Evolutionary conservation across 2,888 invertebrate species (phyloP).

Genomic region (Ferrisia virgata): DNA sequence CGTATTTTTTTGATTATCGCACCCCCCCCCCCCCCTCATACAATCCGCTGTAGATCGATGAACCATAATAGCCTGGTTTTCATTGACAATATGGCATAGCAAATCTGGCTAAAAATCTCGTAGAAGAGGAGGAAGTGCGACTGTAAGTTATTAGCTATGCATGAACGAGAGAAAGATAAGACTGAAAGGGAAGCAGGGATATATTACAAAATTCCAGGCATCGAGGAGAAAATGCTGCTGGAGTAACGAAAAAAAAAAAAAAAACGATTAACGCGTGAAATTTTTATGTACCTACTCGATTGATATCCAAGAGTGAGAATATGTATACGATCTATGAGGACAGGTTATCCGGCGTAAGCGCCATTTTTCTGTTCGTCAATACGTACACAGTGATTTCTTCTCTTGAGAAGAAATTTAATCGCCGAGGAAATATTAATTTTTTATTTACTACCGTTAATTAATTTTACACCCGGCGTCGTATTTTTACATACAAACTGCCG

Average conservation of each 20-base stretch:
- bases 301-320: background rate
- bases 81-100: too few species aligned
- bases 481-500: background rate
- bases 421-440: background rate
- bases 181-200: background rate
- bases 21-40: too few species aligned
- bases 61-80: too few species aligned
- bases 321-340: background rate
- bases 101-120: too few species aligned
- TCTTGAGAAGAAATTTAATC: background rate
- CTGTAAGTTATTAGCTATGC: background rate
- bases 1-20: too few species aligned
- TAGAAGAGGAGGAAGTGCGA: background rate
- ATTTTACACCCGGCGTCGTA: background rate
- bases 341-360: background rate
- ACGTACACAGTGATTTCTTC: too few species aligned
- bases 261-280: constrained; percentile 6
- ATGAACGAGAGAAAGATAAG: background rate
- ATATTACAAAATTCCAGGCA: background rate
- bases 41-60: too few species aligned
- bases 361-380: background rate
- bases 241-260: background rate
- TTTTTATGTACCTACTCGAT: background rate
- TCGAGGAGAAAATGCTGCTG: background rate
- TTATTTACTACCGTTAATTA: constrained; percentile 5